Percentiles rank a stretch among this genome's conserved stretches.
Conservation (phyloP, 2,113 vertebrate species). For the Sinocyclocheilus grahami region DNA sequence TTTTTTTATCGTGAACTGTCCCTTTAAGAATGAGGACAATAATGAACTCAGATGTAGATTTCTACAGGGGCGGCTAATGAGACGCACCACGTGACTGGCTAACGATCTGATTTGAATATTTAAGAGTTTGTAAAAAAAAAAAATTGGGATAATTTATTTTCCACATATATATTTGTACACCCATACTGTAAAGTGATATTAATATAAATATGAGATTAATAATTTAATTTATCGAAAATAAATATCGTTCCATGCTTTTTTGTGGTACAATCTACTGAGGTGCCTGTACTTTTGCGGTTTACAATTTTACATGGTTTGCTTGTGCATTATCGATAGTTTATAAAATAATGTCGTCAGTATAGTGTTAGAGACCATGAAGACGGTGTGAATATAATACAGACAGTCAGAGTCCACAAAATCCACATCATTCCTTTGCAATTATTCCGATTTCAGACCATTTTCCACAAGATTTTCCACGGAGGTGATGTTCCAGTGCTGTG, state of each 20-base stretch:
- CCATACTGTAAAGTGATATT: slow-evolving; percentile 42
- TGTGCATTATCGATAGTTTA: slow-evolving; percentile 26
- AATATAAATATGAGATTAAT: slow-evolving; percentile 27
- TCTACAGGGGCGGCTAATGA: slow-evolving; percentile 22
- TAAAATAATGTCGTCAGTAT: not conserved
- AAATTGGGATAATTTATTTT: slow-evolving; percentile 51
- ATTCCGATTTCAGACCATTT: slow-evolving; percentile 20
- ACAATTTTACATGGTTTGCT: slow-evolving; percentile 32
- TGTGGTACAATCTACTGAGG: slow-evolving; percentile 38
- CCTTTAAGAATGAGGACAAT: not conserved
- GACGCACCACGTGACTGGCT: slow-evolving; percentile 38
- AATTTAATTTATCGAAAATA: slow-evolving; percentile 12
- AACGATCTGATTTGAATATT: slow-evolving; percentile 27
- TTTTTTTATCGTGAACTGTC: not conserved
- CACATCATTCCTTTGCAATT: slow-evolving; percentile 9
- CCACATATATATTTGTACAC: slow-evolving; percentile 22
- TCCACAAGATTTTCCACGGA: not conserved
- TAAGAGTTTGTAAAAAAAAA: slow-evolving; percentile 26
- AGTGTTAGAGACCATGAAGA: not conserved
- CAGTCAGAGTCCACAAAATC: slow-evolving; percentile 3
- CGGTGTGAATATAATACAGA: not conserved
- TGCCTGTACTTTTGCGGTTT: slow-evolving; percentile 39
- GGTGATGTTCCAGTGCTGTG: slow-evolving; percentile 24
- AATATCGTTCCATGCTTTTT: slow-evolving; percentile 32
- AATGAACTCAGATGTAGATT: slow-evolving; percentile 18